Evolutionary conservation across 2,113 vertebrate genomes (phyloP).

Genomic region (Gorilla gorilla): DNA sequence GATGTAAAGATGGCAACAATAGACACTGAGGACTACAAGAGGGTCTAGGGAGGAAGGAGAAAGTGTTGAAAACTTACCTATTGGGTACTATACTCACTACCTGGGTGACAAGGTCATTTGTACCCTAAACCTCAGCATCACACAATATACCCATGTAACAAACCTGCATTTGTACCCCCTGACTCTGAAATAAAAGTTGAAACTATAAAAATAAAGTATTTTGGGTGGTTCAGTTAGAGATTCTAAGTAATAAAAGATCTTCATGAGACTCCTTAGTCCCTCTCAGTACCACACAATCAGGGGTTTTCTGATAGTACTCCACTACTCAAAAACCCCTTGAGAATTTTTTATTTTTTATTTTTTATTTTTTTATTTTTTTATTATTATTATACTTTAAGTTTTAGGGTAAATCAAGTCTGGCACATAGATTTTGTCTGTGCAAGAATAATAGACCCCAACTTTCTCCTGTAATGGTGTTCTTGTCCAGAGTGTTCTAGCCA

Average conservation of each 20-base stretch:
- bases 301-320: not conserved
- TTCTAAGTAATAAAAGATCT: not conserved
- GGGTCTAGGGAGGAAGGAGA: too few species aligned
- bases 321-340: not conserved
- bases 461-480: conserved; percentile 46
- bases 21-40: too few species aligned
- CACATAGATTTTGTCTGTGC: not conserved
- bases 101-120: too few species aligned
- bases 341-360: not conserved
- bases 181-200: too few species aligned
- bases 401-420: not conserved
- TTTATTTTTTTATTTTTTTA: too few species aligned
- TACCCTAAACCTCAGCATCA: too few species aligned
- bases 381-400: too few species aligned
- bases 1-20: too few species aligned
- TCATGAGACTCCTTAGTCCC: not conserved
- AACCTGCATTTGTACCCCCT: too few species aligned
- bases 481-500: conserved; percentile 47
- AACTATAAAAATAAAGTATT: not conserved
- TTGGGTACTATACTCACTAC: too few species aligned
- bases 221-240: not conserved
- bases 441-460: conserved; percentile 15
- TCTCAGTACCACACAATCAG: not conserved
- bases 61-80: too few species aligned
- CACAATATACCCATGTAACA: too few species aligned